Evolutionary conservation across 2,797 vertebrate species (phyloP).

Genomic region (Mus minutoides): DNA sequence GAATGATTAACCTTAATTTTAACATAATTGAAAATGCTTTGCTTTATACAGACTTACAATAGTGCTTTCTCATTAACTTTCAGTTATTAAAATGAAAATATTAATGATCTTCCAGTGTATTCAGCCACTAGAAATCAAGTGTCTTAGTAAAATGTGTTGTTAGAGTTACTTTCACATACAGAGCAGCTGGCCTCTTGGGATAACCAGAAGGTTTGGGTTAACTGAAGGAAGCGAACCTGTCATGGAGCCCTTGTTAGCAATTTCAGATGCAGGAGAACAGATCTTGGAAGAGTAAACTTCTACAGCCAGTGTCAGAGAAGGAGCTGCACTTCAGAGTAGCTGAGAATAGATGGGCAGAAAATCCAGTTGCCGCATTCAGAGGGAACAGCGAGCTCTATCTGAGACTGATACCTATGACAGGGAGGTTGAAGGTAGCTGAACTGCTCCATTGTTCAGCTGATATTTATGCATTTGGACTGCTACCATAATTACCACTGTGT

Average conservation of each 20-base stretch:
- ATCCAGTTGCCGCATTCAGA: neutral
- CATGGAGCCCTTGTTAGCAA: neutral
- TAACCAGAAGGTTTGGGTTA: neutral
- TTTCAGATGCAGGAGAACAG: neutral
- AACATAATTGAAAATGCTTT: neutral
- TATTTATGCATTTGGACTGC: neutral
- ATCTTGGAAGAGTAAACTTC: neutral
- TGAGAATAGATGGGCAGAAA: too few relatives aligned
- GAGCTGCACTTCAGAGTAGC: neutral
- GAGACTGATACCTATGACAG: neutral
- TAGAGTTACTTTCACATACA: neutral
- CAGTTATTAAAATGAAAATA: conserved; percentile 48
- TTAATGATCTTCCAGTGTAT: neutral
- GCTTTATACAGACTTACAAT: conserved; percentile 13
- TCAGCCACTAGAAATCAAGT: neutral
- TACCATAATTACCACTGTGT: neutral
- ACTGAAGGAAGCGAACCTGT: neutral
- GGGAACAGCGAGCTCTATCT: neutral
- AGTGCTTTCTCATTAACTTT: neutral
- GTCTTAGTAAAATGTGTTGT: conserved; percentile 24
- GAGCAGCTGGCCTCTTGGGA: neutral
- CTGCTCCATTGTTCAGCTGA: neutral
- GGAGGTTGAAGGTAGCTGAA: neutral
- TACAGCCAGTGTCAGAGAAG: neutral
- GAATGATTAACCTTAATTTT: conserved; percentile 7